These are phyloP conservation scores for Machimus rusticus DNA, from an alignment of 2,888 invertebrate species.

Conservation along the genomic window DNA sequence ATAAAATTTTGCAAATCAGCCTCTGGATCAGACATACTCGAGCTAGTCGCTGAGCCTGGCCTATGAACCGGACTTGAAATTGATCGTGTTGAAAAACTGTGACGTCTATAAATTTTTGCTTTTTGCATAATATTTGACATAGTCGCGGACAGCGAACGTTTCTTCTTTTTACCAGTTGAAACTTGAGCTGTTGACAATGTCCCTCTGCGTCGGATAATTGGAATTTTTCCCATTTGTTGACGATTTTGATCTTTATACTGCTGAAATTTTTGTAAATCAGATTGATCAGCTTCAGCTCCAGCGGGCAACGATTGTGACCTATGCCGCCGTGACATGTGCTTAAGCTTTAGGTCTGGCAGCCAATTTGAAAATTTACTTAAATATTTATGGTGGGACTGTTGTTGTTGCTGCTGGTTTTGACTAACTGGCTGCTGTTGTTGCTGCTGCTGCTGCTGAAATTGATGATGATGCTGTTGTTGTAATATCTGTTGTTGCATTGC, in stretches of 20 bases:
- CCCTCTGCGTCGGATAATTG: conserved; percentile 53
- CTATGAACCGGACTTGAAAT: conserved; percentile 40
- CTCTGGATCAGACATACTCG: conserved; percentile 76
- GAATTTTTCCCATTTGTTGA: conserved; percentile 55
- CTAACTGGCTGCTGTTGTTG: conserved; percentile 28
- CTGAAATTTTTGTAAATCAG: conserved; percentile 52
- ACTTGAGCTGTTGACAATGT: conserved; percentile 42
- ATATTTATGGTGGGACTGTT: conserved; percentile 56
- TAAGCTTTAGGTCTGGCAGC: conserved; percentile 80
- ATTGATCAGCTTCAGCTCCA: conserved; percentile 68
- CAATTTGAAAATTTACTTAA: conserved; percentile 70
- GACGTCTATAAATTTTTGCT: conserved; percentile 69
- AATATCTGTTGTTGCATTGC: neutral
- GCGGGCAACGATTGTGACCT: conserved; percentile 84
- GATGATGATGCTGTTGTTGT: conserved; percentile 51
- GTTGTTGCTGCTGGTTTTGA: conserved; percentile 53
- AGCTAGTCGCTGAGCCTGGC: conserved; percentile 68
- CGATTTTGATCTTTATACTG: conserved; percentile 52
- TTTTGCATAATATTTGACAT: conserved; percentile 86
- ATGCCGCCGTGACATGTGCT: conserved; percentile 70
- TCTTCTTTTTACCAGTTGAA: conserved; percentile 69
- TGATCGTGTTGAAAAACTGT: conserved; percentile 56
- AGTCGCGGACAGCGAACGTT: conserved; percentile 81
- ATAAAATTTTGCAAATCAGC: conserved; percentile 67
- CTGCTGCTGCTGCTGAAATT: conserved; percentile 50